Conservation (phyloP, 1,140 invertebrate genomes). For the Meloidogyne chitwoodi region DNA sequence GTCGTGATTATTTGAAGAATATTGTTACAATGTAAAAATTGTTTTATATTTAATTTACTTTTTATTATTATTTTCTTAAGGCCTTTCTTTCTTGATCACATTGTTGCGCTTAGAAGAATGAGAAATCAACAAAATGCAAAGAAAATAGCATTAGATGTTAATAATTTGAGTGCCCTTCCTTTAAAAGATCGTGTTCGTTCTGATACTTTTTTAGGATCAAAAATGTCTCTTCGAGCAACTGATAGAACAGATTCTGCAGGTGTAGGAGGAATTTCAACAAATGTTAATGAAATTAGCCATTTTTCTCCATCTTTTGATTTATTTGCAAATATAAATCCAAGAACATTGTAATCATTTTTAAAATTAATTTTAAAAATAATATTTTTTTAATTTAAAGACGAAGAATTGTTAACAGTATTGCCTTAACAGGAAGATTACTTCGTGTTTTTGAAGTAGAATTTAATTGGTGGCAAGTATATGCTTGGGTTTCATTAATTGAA, state of each 20-base stretch:
- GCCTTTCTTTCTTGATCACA: slow-evolving; percentile 95
- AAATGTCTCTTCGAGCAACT: slow-evolving; percentile 29
- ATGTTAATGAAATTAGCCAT: slow-evolving; percentile 45
- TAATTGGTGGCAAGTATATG: slow-evolving; percentile 75
- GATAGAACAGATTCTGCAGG: slow-evolving; percentile 14
- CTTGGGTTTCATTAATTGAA: slow-evolving; percentile 96
- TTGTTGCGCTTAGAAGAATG: slow-evolving; percentile 4
- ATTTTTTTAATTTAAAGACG: slow-evolving; percentile 3
- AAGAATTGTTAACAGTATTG: slow-evolving; percentile 84
- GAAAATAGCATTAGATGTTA: slow-evolving; percentile 6
- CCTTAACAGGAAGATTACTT: slow-evolving; percentile 73
- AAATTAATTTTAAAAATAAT: neutral
- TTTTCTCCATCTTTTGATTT: slow-evolving; percentile 73
- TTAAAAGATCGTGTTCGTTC: slow-evolving; percentile 30
- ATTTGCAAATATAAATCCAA: slow-evolving; percentile 92
- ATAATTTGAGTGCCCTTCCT: neutral
- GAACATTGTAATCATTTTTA: slow-evolving; percentile 73
- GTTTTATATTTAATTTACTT: neutral
- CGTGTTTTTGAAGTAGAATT: slow-evolving; percentile 98
- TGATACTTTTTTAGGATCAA: slow-evolving; percentile 37
- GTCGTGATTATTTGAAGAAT: slow-evolving; percentile 86
- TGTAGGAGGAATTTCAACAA: slow-evolving; percentile 14
- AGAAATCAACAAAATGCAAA: slow-evolving; percentile 12
- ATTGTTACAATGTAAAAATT: slow-evolving; percentile 78
- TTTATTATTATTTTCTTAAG: neutral